A percentile compares a stretch with the other conserved stretches of the same genome.
Conservation (phyloP, 2,797 vertebrate genomes). For the Galagoides demidoff region DNA sequence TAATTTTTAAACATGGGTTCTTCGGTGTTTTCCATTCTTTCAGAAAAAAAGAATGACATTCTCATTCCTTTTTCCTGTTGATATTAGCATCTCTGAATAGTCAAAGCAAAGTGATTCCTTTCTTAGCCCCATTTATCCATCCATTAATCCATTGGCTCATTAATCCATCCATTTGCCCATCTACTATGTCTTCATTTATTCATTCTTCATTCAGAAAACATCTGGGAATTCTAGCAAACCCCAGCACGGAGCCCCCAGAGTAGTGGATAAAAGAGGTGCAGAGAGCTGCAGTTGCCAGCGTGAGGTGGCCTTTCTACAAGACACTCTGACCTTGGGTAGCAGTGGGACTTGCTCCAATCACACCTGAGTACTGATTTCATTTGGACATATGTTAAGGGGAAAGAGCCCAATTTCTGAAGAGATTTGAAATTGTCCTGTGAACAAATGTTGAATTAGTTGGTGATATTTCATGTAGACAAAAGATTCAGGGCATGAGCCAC, state of each 20-base stretch:
- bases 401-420: not conserved
- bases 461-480: not conserved
- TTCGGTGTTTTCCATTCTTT: slow-evolving; percentile 1
- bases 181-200: not conserved
- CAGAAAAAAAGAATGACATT: not conserved
- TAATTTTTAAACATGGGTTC: not conserved
- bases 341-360: not conserved
- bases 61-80: not conserved
- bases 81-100: not conserved
- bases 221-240: not conserved
- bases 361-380: not conserved
- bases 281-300: not conserved
- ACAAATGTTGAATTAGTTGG: not conserved
- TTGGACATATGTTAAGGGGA: not conserved
- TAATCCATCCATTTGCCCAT: not conserved
- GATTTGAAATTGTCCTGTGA: not conserved
- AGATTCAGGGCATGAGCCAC: not conserved
- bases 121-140: not conserved
- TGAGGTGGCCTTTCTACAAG: not conserved
- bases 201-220: not conserved
- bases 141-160: not conserved
- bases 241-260: not conserved
- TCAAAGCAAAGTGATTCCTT: not conserved
- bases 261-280: not conserved
- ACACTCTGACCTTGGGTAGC: not conserved